Evolutionary conservation across 1,140 invertebrate species (phyloP).

Genomic region (Dufourea novaeangliae): DNA sequence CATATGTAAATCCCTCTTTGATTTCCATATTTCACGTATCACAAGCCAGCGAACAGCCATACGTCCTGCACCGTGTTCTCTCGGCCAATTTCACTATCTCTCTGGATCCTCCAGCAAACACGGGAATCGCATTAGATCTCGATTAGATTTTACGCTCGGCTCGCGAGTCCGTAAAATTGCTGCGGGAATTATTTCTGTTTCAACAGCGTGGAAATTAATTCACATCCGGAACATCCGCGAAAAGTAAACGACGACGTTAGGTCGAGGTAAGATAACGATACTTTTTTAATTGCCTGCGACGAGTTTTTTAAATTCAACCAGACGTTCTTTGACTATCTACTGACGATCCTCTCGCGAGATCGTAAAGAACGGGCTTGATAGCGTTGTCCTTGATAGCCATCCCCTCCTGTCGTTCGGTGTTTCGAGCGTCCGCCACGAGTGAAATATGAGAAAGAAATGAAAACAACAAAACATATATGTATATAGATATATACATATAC

Average conservation of each 20-base stretch:
- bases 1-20: constrained; percentile 10
- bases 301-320: not conserved
- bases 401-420: constrained; percentile 7
- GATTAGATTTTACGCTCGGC: no score
- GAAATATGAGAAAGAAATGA: constrained; percentile 32
- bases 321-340: not conserved
- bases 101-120: not conserved
- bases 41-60: constrained; percentile 13
- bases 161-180: no score
- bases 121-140: no score
- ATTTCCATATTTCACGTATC: constrained; percentile 33
- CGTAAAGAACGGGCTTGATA: not conserved
- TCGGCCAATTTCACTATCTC: constrained; percentile 19
- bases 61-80: not conserved
- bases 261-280: not conserved
- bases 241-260: no score
- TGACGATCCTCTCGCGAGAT: no score
- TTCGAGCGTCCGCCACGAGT: constrained; percentile 41
- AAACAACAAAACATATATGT: constrained; percentile 3
- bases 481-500: constrained; percentile 11
- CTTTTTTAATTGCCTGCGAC: constrained; percentile 4
- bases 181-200: no score
- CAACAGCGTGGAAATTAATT: no score
- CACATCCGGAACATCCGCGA: no score
- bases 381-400: not conserved